phyloP scores from a whole-genome alignment of 1,140 invertebrate species.

The Ctenoplectra terminalis region DNA sequence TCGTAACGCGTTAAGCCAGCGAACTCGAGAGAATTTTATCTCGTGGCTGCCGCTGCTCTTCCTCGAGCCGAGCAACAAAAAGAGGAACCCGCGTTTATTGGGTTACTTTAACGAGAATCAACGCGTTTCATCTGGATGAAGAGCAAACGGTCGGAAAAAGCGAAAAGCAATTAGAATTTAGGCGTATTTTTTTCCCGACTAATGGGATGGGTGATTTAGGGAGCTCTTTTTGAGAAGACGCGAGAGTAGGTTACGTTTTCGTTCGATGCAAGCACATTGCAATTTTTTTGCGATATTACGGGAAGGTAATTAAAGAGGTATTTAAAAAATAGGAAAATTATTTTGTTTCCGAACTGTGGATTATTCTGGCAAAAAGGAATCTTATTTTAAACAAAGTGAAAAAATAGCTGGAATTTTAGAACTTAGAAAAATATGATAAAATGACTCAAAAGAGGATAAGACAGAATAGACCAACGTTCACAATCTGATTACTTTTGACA shows the following conservation, averaged over 20 bases:
- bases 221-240: neutral
- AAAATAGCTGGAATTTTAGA: neutral
- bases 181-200: neutral
- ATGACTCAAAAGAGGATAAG: no score
- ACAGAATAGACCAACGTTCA: no score
- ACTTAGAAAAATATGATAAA: no score
- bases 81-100: constrained; percentile 7
- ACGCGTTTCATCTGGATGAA: constrained; percentile 21
- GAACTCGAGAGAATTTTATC: constrained; percentile 19
- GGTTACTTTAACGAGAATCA: constrained; percentile 22
- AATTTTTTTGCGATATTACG: no score
- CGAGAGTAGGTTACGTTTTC: neutral
- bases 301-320: no score
- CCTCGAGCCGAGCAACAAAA: neutral
- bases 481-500: no score
- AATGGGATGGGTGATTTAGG: neutral
- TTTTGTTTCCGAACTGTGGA: no score
- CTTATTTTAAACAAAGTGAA: neutral
- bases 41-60: neutral
- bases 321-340: no score
- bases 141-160: neutral
- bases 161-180: constrained; percentile 24
- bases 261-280: neutral
- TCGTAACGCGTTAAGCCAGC: constrained; percentile 4
- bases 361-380: no score